These are phyloP conservation scores for Kobus ellipsiprymnus DNA, from an alignment of 2,113 vertebrate species.

Conservation along the genomic window DNA sequence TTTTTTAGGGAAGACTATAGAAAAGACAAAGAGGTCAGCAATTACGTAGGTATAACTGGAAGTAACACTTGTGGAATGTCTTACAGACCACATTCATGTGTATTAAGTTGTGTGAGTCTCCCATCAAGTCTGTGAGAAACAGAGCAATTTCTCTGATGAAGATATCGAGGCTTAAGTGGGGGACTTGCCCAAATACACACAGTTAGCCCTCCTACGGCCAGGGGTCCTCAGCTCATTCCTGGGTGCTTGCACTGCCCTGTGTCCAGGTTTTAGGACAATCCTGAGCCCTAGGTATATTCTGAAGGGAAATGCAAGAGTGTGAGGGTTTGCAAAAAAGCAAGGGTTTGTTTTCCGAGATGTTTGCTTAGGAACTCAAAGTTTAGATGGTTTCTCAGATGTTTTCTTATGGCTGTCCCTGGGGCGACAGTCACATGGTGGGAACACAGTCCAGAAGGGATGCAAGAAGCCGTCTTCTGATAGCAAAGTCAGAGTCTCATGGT, in stretches of 20 bases:
- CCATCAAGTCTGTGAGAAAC: background rate
- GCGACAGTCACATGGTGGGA: background rate
- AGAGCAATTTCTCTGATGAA: background rate
- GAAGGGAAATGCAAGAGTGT: background rate
- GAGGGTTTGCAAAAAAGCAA: background rate
- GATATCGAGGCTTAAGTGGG: background rate
- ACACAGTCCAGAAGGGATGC: background rate
- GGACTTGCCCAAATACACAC: background rate
- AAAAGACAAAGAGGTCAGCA: background rate
- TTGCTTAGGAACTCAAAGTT: background rate
- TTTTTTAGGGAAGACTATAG: background rate
- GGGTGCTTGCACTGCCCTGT: too few species aligned
- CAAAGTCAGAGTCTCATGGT: background rate
- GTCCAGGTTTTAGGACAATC: background rate
- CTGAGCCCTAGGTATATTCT: background rate
- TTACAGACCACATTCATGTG: background rate
- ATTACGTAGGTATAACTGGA: background rate
- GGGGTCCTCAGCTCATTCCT: background rate
- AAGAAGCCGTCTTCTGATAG: background rate
- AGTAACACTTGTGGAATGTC: background rate
- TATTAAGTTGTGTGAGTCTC: background rate
- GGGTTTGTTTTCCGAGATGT: background rate
- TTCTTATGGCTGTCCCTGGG: background rate
- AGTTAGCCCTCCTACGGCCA: background rate
- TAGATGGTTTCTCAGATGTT: background rate